phyloP scores from a whole-genome alignment of 2,797 vertebrate species.

The Pseudochirops cupreus region DNA sequence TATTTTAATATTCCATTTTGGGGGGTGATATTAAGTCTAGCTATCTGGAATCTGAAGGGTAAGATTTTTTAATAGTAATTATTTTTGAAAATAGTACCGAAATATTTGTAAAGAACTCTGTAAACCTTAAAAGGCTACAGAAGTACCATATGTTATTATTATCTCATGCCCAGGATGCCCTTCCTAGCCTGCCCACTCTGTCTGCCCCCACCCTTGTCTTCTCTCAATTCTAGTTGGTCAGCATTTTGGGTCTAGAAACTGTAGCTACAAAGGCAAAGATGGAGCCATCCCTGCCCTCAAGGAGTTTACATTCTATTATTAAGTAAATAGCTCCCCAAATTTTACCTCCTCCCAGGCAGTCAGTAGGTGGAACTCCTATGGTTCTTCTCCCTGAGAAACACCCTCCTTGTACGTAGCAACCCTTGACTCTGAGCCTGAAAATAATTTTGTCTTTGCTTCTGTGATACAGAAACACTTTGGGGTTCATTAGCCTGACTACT shows the following conservation, averaged over 20 bases:
- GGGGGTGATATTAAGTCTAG: slow-evolving; percentile 70
- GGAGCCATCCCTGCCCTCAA: neutral
- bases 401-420: neutral
- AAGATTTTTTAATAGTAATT: slow-evolving; percentile 61
- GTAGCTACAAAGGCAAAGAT: neutral
- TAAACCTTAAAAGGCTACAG: neutral
- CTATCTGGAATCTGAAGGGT: slow-evolving; percentile 49
- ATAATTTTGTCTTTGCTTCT: neutral
- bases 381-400: neutral
- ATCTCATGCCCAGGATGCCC: neutral
- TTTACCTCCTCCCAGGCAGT: neutral
- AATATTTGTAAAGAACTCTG: neutral
- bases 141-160: neutral
- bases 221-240: neutral
- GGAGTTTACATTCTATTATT: neutral
- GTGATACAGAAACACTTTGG: neutral
- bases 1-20: slow-evolving; percentile 43
- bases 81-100: slow-evolving; percentile 48
- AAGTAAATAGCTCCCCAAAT: neutral
- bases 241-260: neutral
- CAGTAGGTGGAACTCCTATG: neutral
- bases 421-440: neutral
- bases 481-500: neutral
- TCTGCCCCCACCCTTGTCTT: neutral
- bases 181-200: neutral